Evolutionary conservation across 2,113 vertebrate genomes (phyloP), one percentile per base, ranked within the genome.

Genomic region (Pomatorhinus ruficollis): DNA sequence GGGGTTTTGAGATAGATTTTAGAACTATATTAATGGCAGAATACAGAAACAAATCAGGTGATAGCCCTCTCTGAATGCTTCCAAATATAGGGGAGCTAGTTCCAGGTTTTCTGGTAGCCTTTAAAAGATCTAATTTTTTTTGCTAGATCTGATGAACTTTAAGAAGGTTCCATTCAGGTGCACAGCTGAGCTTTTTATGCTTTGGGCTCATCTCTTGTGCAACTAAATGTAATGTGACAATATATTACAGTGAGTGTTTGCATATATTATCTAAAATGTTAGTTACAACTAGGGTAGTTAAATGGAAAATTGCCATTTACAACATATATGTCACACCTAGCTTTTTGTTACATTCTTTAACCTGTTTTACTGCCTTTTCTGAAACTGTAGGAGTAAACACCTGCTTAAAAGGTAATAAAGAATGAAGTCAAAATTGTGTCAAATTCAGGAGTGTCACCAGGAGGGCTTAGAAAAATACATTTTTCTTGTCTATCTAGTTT

Each of bases 401-500:
- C 80, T 95, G 74, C 53, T 86, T 71, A 10, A 85, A 92, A 87
- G 28, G 18, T 89, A 65, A 45, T 86, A 60, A 94, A 93, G 56
- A 80, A 47, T 57, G 39, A 84, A 40, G 40, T 44, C 5, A 7
- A 76, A 92, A 63, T 80, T 60, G 4, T 87, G 74, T 96, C 60
- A 57, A 53, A 77, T 88, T 95, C 75, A 54, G 53, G 61, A 47
- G 13, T 83, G 44, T 91, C 52, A 54, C 72, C 0, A 0, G 69
- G 27, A 54, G 44, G 27, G 54, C 76, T 92, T 94, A 77, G 44
- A 84, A 92, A 95, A 95, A 78, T 72, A 75, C 60, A 65, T 95
- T 94, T 93, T 93, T 94, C 84, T 91, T 83, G 70, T 77, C 69
- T 84, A 42, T 87, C 72, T 83, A 35, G 85, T 93, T 95, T 95